Percentiles rank a stretch among this genome's conserved stretches.
These are phyloP conservation scores for Galleria mellonella DNA, from an alignment of 1,140 invertebrate species.

Conservation along the genomic window DNA sequence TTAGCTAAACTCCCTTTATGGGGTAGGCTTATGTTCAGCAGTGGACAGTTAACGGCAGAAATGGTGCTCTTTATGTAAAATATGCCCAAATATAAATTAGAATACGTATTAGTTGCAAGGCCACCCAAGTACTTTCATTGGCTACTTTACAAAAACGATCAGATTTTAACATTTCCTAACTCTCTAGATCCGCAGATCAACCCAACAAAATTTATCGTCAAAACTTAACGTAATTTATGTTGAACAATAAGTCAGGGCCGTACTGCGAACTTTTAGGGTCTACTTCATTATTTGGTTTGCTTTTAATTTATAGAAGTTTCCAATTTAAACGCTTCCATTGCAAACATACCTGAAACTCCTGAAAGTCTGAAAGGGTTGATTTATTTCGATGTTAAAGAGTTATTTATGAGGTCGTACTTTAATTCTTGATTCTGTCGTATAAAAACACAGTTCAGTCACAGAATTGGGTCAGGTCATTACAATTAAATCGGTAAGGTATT, in stretches of 20 bases:
- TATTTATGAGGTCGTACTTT: constrained; percentile 5
- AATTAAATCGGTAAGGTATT: no score
- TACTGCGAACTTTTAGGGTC: constrained; percentile 33
- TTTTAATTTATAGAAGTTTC: constrained; percentile 47
- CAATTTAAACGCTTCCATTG: constrained; percentile 20
- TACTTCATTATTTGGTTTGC: constrained; percentile 51
- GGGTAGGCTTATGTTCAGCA: no score
- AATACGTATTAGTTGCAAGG: no score
- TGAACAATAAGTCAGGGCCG: constrained; percentile 39
- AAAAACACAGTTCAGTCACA: no score
- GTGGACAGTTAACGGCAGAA: no score
- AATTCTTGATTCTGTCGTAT: no score
- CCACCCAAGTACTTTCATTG: no score
- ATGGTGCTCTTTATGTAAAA: no score
- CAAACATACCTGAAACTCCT: constrained; percentile 14
- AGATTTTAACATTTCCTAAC: not conserved
- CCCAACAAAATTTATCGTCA: constrained; percentile 31
- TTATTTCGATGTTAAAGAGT: constrained; percentile 12
- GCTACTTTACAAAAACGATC: no score
- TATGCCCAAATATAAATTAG: no score
- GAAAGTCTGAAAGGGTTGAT: constrained; percentile 19
- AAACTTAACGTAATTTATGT: constrained; percentile 50
- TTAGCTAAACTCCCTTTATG: no score
- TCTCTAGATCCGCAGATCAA: constrained; percentile 8
- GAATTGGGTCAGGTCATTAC: no score